phyloP scores from a whole-genome alignment of 2,888 invertebrate genomes.

The Eulithis prunata region DNA sequence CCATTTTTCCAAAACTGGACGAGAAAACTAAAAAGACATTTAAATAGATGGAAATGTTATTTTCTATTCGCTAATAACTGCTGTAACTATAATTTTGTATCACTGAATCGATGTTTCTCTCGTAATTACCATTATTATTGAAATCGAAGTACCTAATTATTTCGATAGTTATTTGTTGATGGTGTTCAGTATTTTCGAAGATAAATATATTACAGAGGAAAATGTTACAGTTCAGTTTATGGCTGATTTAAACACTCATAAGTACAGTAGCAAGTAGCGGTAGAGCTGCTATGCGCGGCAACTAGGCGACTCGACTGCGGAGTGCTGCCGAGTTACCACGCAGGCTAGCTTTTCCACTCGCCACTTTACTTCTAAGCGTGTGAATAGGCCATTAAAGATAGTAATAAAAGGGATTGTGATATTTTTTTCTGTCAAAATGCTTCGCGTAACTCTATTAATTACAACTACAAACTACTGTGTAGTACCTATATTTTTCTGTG shows the following conservation, averaged over 20 bases:
- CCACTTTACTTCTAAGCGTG: too few species aligned
- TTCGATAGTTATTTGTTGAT: not conserved
- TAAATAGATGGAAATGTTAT: not conserved
- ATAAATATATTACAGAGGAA: not conserved
- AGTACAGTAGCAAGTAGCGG: too few species aligned
- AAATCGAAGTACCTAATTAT: not conserved
- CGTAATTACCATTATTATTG: constrained; percentile 33
- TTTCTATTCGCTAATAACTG: not conserved
- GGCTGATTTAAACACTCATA: too few species aligned
- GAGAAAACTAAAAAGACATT: constrained; percentile 11
- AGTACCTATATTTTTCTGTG: constrained; percentile 57
- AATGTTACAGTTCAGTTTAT: not conserved
- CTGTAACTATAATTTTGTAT: not conserved
- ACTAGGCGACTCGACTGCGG: too few species aligned
- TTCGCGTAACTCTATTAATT: not conserved
- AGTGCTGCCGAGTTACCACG: too few species aligned
- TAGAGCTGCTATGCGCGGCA: too few species aligned
- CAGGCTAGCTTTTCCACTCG: too few species aligned
- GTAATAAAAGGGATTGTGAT: not conserved
- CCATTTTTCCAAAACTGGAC: too few species aligned
- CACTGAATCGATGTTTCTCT: constrained; percentile 45
- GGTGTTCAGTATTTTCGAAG: not conserved
- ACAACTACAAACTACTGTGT: constrained; percentile 39
- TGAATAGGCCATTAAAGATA: not conserved
- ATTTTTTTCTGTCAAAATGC: not conserved